These are phyloP conservation scores for Malurus leucopterus DNA, from an alignment of 2,797 vertebrate genomes.

Conservation along the genomic window DNA sequence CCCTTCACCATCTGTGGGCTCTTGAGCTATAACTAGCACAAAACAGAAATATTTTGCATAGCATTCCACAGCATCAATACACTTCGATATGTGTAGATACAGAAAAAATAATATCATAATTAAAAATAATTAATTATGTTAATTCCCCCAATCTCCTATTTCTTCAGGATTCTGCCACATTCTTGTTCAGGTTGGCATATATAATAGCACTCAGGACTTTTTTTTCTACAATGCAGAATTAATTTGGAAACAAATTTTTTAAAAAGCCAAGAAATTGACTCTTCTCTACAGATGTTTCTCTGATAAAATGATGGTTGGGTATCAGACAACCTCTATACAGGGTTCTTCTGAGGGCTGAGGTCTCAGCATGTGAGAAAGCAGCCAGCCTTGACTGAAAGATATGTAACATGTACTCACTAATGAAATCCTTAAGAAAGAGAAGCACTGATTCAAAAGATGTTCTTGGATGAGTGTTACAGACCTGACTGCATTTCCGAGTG, in stretches of 20 bases:
- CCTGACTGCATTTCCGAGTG: not conserved
- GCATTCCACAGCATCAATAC: not conserved
- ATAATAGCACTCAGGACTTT: not conserved
- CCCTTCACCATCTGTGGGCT: not conserved
- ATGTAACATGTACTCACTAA: not conserved
- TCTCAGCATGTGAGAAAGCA: not conserved
- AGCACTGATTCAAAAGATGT: not conserved
- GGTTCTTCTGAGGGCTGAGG: not conserved
- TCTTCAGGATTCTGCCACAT: accelerated
- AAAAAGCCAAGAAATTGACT: not conserved
- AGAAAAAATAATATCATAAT: not conserved
- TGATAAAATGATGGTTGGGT: accelerated
- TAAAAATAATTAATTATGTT: not conserved
- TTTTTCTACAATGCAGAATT: not conserved
- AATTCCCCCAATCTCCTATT: not conserved
- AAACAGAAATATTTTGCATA: not conserved
- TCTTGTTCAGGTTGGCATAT: not conserved
- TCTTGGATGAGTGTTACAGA: not conserved
- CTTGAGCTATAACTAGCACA: not conserved
- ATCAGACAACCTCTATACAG: not conserved
- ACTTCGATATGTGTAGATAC: not conserved
- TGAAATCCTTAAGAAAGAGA: not conserved
- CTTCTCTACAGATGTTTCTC: not conserved
- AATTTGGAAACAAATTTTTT: not conserved
- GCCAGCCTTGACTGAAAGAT: not conserved